Base-by-base conservation (phyloP, 2,113 vertebrate genomes). In the Daphoenositta chrysoptera region DNA sequence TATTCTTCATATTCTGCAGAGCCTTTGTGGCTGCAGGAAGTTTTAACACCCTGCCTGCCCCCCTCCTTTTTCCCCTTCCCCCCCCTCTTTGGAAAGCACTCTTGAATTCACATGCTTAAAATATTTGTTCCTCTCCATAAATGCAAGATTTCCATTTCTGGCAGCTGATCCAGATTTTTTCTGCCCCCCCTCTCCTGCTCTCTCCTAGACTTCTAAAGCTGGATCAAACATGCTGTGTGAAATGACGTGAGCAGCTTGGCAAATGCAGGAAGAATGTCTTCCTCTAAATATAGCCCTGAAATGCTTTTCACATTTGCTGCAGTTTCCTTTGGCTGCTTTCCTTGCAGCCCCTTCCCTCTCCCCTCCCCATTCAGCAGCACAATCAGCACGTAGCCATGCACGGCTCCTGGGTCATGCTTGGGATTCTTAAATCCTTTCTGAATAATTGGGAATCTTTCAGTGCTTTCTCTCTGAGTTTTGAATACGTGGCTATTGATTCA, bases 141-240 rank as follows among this genome's bases (percentile, higher is more conserved):
- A 89, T 78, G 72, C 73, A 85, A 94, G 93, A 95, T 93, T 96
- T 94, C 94, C 89, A 94, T 96, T 95, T 93, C 94, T 95, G 93
- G 96, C 89, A 85, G 50, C 60, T 40, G 91, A 64, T 89, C 61
- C 73, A 85, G 91, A 80, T 82, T 89, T 76, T 71, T 40, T 7
- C 5, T 8, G 8, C 5, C n/a, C 19, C 5, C 9, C 7, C 3
- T 17, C 48, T 8, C 44, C 37, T 28, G 42, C 83, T 64, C 78
- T 69, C 75, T 91, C 84, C 23, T 5, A 76, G 79, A 76, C 89
- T 90, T 78, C 87, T 35, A 93, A 85, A 93, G 92, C 94, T 92
- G 94, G 90, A 85, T 95, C 60, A 94, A 84, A 75, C 87, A 83
- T 37, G 87, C 83, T 86, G 78, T 93, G 92, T 93, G 91, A 91